phyloP scores from a whole-genome alignment of 2,888 invertebrate genomes.

The Cerceris rybyensis region DNA sequence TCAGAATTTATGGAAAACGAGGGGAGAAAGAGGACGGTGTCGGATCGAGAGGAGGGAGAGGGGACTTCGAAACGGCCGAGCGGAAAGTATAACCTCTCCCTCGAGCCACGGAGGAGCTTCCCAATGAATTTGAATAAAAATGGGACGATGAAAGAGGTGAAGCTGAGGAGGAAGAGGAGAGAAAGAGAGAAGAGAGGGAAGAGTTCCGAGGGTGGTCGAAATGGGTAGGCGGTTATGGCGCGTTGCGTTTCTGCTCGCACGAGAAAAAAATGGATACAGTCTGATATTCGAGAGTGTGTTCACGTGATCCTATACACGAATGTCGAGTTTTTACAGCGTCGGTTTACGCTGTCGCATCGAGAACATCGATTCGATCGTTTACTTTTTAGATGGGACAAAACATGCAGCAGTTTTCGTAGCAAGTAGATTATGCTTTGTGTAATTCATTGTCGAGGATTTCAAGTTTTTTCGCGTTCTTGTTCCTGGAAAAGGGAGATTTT shows the following conservation, averaged over 20 bases:
- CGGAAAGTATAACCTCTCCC: conserved; percentile 29
- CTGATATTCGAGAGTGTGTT: conserved; percentile 20
- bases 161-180: conserved; percentile 19
- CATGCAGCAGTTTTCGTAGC: no score
- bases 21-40: conserved; percentile 44
- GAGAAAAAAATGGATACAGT: conserved; percentile 52
- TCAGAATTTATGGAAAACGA: conserved; percentile 79
- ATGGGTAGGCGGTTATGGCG: conserved; percentile 65
- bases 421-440: no score
- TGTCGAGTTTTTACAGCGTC: conserved; percentile 42
- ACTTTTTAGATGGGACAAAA: neutral
- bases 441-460: no score
- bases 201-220: conserved; percentile 52
- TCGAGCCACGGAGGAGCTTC: conserved; percentile 42
- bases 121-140: conserved; percentile 71
- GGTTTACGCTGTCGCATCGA: conserved; percentile 24
- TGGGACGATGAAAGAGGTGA: conserved; percentile 49
- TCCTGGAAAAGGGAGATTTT: no score
- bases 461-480: no score
- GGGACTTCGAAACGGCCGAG: conserved; percentile 17
- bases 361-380: conserved; percentile 2
- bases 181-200: conserved; percentile 29
- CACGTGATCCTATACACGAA: conserved; percentile 21
- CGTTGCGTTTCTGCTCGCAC: conserved; percentile 53
- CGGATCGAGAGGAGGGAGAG: conserved; percentile 12